Evolutionary conservation across 2,113 vertebrate species (phyloP).

Genomic region (Puma concolor): DNA sequence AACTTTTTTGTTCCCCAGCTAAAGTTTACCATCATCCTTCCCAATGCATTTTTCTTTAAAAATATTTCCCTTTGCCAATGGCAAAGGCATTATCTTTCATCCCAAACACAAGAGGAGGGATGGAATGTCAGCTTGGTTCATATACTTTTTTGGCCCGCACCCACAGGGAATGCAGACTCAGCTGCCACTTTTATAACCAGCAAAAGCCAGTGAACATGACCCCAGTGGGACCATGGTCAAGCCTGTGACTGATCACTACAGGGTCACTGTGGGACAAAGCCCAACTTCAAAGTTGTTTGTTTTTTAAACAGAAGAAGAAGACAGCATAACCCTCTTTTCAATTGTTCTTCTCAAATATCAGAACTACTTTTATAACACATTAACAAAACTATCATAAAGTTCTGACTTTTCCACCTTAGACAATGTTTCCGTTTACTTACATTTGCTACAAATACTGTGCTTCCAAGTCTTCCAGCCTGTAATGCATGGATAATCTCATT

Average conservation of each 20-base stretch:
- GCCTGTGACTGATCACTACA: background rate
- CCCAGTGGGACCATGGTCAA: background rate
- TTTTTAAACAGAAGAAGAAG: background rate
- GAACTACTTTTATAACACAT: background rate
- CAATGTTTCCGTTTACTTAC: conserved; percentile 86
- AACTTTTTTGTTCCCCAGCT: background rate
- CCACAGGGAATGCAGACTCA: background rate
- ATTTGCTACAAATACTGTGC: conserved; percentile 97
- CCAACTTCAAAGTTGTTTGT: background rate
- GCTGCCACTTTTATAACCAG: background rate
- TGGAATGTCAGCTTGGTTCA: background rate
- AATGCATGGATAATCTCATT: conserved; percentile 97
- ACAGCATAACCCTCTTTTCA: background rate
- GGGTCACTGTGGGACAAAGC: background rate
- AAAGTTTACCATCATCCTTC: background rate
- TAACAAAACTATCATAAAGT: background rate
- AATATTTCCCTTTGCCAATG: background rate
- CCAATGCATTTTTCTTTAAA: background rate
- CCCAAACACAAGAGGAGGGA: background rate
- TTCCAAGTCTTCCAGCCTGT: conserved; percentile 96
- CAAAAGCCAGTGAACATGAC: background rate
- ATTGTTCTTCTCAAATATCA: background rate
- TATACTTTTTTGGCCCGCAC: background rate
- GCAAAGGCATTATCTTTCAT: background rate
- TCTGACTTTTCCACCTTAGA: conserved; percentile 19